Conservation (phyloP, 2,113 vertebrate species). For the Lycocorax pyrrhopterus region DNA sequence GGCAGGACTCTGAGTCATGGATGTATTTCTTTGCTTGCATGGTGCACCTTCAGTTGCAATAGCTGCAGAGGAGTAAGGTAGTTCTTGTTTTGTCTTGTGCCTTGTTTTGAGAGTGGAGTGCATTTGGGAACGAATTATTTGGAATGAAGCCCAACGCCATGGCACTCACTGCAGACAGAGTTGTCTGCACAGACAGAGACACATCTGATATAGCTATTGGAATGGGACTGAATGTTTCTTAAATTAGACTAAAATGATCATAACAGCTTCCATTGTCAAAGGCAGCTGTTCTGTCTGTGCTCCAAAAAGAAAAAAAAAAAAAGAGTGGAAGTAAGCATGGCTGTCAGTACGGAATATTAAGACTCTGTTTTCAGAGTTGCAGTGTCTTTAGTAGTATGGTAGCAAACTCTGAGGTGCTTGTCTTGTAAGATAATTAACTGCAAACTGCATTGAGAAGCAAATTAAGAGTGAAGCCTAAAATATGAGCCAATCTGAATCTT, state of each 20-base stretch:
- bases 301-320: neutral
- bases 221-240: constrained; percentile 14
- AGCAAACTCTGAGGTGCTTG: neutral
- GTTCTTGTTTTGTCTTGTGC: neutral
- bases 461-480: neutral
- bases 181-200: neutral
- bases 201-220: neutral
- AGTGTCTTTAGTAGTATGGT: neutral
- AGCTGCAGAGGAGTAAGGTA: neutral
- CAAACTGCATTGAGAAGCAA: neutral
- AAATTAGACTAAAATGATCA: constrained; percentile 5
- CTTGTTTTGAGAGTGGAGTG: neutral
- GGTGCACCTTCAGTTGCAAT: neutral
- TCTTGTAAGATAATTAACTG: neutral
- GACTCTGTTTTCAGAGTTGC: neutral
- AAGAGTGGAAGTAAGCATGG: neutral
- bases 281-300: constrained; percentile 27
- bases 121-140: neutral
- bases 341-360: neutral
- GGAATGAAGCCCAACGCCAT: neutral
- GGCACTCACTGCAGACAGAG: neutral
- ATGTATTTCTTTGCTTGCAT: neutral
- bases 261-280: constrained; percentile 34
- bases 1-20: neutral
- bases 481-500: neutral